These are phyloP conservation scores for Ursus arctos DNA, from an alignment of 2,113 vertebrate genomes.

Conservation along the genomic window DNA sequence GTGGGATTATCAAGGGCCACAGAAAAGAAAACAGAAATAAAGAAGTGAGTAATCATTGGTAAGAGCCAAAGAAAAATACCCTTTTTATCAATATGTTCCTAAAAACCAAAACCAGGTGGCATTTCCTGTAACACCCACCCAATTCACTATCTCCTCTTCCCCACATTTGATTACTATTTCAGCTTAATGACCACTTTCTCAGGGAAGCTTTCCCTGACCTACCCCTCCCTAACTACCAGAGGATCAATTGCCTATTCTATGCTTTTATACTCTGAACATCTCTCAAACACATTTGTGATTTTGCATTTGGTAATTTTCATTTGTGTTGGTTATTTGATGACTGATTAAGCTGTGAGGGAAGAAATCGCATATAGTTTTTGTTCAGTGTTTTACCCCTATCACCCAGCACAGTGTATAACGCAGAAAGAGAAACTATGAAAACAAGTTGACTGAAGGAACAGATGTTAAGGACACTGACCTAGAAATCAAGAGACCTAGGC, in stretches of 20 bases:
- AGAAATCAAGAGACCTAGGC: neutral
- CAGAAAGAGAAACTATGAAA: neutral
- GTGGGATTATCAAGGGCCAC: neutral
- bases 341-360: neutral
- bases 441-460: neutral
- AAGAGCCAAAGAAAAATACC: neutral
- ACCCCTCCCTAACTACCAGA: neutral
- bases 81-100: neutral
- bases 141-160: neutral
- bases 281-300: neutral
- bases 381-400: neutral
- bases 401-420: neutral
- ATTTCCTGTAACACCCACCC: neutral
- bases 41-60: neutral
- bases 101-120: neutral
- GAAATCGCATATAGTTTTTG: neutral
- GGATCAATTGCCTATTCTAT: neutral
- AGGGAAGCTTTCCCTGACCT: neutral
- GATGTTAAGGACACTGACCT: neutral
- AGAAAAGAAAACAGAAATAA: neutral
- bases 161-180: neutral
- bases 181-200: neutral
- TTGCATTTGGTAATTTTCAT: neutral
- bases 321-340: neutral
- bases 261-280: neutral